Conservation (phyloP, 2,797 vertebrate genomes). For the Heteromormyrus szaboi region DNA sequence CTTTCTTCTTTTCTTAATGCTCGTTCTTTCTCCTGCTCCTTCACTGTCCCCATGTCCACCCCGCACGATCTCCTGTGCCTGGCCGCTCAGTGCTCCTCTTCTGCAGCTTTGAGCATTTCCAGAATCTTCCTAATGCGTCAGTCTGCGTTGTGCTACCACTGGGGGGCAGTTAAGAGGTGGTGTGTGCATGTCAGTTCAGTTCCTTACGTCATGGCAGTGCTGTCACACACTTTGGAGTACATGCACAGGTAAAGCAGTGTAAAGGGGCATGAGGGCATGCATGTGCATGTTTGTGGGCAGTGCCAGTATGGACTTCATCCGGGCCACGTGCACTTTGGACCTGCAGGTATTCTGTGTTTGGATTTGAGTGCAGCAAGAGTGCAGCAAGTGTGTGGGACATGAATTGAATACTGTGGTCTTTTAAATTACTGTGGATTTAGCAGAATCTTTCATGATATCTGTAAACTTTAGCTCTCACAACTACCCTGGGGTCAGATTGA, state of each 20-base stretch:
- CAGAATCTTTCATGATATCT: not conserved
- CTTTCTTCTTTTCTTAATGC: not conserved
- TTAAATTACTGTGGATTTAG: not conserved
- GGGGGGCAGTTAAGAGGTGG: not conserved
- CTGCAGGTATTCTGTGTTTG: not conserved
- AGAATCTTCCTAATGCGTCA: not conserved
- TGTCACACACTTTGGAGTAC: not conserved
- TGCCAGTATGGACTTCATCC: not conserved
- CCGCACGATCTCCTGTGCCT: not conserved
- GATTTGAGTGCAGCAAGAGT: not conserved
- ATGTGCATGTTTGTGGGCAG: not conserved
- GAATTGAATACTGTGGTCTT: not conserved
- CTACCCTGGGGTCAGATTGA: too few species aligned
- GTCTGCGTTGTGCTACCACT: not conserved
- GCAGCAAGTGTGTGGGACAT: not conserved
- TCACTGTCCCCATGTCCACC: not conserved
- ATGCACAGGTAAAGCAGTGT: not conserved
- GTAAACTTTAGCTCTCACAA: too few species aligned
- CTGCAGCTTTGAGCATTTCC: not conserved
- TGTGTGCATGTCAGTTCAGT: not conserved
- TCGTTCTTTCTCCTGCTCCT: not conserved
- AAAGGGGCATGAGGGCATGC: slow-evolving; percentile 12
- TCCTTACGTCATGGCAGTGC: not conserved
- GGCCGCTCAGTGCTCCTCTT: not conserved
- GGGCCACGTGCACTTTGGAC: not conserved